These are phyloP conservation scores for Paragorgia papillata DNA, from an alignment of 92 coral and sea anemone species.

Conservation along the genomic window DNA sequence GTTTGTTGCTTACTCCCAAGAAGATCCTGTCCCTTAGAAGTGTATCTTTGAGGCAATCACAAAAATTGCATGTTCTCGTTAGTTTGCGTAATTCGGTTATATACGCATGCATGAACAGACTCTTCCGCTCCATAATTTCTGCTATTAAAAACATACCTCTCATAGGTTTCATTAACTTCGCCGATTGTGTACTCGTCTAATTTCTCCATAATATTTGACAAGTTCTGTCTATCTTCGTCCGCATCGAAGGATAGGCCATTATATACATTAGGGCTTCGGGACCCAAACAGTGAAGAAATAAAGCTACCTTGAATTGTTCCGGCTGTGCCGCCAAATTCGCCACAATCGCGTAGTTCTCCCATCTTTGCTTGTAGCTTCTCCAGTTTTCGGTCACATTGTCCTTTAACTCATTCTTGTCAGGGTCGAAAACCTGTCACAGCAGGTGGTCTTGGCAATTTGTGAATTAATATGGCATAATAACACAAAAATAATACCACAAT, in stretches of 20 bases:
- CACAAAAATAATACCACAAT: too few relatives aligned
- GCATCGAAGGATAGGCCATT: slow-evolving; percentile 38
- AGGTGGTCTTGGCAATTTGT: too few relatives aligned
- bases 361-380: slow-evolving; percentile 28
- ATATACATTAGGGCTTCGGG: slow-evolving; percentile 44
- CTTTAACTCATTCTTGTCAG: neutral
- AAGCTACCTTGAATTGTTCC: slow-evolving; percentile 43
- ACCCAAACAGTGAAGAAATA: slow-evolving; percentile 57
- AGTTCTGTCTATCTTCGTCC: slow-evolving; percentile 16
- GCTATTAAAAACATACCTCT: slow-evolving; percentile 54
- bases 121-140: slow-evolving; percentile 38
- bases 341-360: slow-evolving; percentile 48
- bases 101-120: slow-evolving; percentile 54
- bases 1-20: slow-evolving; percentile 31
- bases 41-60: slow-evolving; percentile 47
- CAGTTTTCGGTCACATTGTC: slow-evolving; percentile 34
- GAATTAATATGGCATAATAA: too few relatives aligned
- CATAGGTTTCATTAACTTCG: slow-evolving; percentile 55
- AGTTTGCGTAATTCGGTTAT: slow-evolving; percentile 50
- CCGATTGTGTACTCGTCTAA: slow-evolving; percentile 61
- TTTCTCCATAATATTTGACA: slow-evolving; percentile 38
- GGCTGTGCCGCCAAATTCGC: slow-evolving; percentile 43
- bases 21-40: slow-evolving; percentile 53
- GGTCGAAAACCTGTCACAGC: too few relatives aligned
- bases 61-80: slow-evolving; percentile 54